phyloP scores from a whole-genome alignment of 2,797 vertebrate species.

The Orientallactaga sibirica region DNA sequence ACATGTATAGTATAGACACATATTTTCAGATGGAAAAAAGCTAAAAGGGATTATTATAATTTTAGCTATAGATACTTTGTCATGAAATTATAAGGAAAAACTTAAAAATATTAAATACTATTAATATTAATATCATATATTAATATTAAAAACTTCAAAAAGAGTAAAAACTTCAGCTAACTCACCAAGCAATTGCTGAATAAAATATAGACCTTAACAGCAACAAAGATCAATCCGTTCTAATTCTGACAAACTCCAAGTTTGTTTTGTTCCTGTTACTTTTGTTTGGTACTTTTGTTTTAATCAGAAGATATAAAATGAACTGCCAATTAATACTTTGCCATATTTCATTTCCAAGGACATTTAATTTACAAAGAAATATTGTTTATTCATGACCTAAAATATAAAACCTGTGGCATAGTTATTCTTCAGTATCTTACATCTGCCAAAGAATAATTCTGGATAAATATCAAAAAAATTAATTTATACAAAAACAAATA shows the following conservation, averaged over 20 bases:
- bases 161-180: slow-evolving; percentile 45
- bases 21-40: neutral
- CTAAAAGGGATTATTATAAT: neutral
- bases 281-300: neutral
- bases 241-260: slow-evolving; percentile 39
- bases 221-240: slow-evolving; percentile 9
- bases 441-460: slow-evolving; percentile 53
- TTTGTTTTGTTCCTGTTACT: neutral
- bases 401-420: slow-evolving; percentile 41
- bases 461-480: slow-evolving; percentile 32
- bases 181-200: neutral
- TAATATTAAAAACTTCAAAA: neutral
- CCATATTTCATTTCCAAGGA: slow-evolving; percentile 24
- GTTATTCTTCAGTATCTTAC: slow-evolving; percentile 55
- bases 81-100: slow-evolving; percentile 39
- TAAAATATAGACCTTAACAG: neutral
- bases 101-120: neutral
- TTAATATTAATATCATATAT: no score
- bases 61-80: slow-evolving; percentile 16
- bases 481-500: slow-evolving; percentile 51
- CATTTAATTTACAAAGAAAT: slow-evolving; percentile 64
- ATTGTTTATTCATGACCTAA: slow-evolving; percentile 43
- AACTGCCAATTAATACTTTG: neutral
- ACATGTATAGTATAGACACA: neutral
- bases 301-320: slow-evolving; percentile 43